Evolutionary conservation across 2,113 vertebrate species (phyloP), one percentile per base, ranked within the genome.

Genomic region (Cacatua alba): DNA sequence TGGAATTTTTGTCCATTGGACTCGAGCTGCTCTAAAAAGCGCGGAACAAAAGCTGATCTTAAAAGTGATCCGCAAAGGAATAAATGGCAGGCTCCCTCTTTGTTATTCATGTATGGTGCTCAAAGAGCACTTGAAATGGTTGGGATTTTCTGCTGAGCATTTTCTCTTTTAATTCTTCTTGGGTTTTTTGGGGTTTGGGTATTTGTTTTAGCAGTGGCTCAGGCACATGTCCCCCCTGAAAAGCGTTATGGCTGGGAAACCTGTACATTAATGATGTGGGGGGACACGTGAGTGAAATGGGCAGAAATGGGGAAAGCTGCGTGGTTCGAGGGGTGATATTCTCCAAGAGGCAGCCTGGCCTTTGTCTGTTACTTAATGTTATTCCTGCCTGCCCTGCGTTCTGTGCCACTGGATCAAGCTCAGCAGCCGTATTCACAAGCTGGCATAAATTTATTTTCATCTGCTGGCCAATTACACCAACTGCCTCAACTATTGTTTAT

Each of bases 401-500:
- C 82, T 79, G 41, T 82, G 78, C 86, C 92, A 72, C 94, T 95
- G 94, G 94, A 94, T 96, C 92, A 89, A 74, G 72, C 78, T 96
- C 91, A 62, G 95, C 96, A 97, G 91, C 86, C 79, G 49, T 76
- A 87, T 89, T 96, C 94, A 91, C 92, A 94, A 92, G 63, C 95
- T 96, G 96, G 95, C 95, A 97, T 94, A 69, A 76, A 82, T 91
- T 95, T 95, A 89, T 95, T 94, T 92, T 95, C 41, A 0, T 95
- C 94, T 94, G 92, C 95, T 88, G 96, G 95, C 95, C 96, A 97
- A 94, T 94, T 96, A 95, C 67, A 77, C 94, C 96, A 96, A 96
- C 95, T 97, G 96, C 95, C 88, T 97, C 92, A 88, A 95, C 92
- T 89, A 91, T 96, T 97, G 96, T 94, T 96, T 96, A 89, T 97